Base-by-base conservation (phyloP, 2,797 vertebrate genomes). In the Artibeus lituratus region DNA sequence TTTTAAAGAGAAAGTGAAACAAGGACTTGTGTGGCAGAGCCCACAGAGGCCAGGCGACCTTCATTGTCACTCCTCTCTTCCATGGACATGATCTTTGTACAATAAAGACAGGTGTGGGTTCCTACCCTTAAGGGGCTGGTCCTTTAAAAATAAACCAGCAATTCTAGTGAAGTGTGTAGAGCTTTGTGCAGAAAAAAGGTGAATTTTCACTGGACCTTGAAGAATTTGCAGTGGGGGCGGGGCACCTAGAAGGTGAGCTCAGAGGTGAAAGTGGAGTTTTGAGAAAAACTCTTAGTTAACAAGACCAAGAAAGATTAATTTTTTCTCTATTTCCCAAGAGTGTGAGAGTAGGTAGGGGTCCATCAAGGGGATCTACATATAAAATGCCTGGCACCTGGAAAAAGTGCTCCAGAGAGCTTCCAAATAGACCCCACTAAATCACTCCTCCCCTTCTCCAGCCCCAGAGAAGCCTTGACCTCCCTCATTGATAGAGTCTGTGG, bases 231-330 rank as follows among this genome's bases (percentile, higher is more conserved):
- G 24, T n/a, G n/a, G 24, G 57, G 57, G 6, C 10, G 24, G 57
- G 24, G 2, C 24, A 69, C 26, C 29, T 55, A 21, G 21, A 80
- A 90, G n/a, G 26, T 26, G 19, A 83, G 32, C 62, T 73, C 19
- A 73, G n/a, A 84, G n/a, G 10, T 26, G 39, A 83, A 57, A 44
- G 24, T 3, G 32, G n/a, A 44, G 22, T 90, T 87, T 83, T 49
- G 55, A 83, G 51, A 19, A 73, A 37, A 78, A 78, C 4, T 1
- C 2, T 77, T 78, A 51, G 47, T 42, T 65, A 70, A 57, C 39
- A 69, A 59, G 24, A 94, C 51, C 39, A 69, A 49, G 35, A 93
- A 39, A 8, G 88, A 65, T 82, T 42, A 16, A 10, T 82, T 87
- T 65, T 32, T 83, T 35, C 39, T 92, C n/a, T 94, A 70, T 76